Base-by-base conservation (phyloP, 1,140 invertebrate genomes). In the Zophobas atratus region DNA sequence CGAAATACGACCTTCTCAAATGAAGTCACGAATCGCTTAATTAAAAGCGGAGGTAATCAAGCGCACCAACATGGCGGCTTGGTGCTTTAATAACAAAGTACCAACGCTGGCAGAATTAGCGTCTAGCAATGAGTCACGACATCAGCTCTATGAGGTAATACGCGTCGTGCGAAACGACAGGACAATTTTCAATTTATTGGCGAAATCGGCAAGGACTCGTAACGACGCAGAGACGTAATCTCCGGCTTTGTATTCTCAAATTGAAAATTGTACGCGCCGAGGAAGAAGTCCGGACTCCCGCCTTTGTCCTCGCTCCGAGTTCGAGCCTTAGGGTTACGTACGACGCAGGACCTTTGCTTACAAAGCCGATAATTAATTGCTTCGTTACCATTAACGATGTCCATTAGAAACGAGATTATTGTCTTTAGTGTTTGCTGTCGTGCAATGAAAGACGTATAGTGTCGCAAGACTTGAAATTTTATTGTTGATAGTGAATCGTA, bases 21-120 rank as follows among this genome's bases (percentile, higher is more conserved):
- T 38, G 3, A 73, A 73, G 71, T 73, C 71, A 73, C 71, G 71
- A 53, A 73, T 56, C 56, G 41, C 71, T 73, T 73, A 55, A 67
- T 67, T 67, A 67, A 67, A 67, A 67, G 60, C 60, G 60, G 60
- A 67, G 60, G 60, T 67, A 67, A 67, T 67, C 60, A 67, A 67
- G 39, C 60, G 39, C 38, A 67, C 60, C 60, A 67, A 67, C 8
- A 67, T 67, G 60, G 60, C 60, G 60, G 60, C 60, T 60, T 36
- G 39, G 39, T 67, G 60, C 39, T 67, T 39, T 67, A 67, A 67
- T 67, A 67, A 67, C 60, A 67, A 67, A 67, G 60, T 43, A 67
- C n/a, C 60, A 20, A n/a, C 49, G 60, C 33, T 32, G 60, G 60
- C 39, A 8, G 60, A 43, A 60, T 60, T 60, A 60, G 56, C 56